Conservation (phyloP, 2,113 vertebrate species). For the Nestor notabilis region DNA sequence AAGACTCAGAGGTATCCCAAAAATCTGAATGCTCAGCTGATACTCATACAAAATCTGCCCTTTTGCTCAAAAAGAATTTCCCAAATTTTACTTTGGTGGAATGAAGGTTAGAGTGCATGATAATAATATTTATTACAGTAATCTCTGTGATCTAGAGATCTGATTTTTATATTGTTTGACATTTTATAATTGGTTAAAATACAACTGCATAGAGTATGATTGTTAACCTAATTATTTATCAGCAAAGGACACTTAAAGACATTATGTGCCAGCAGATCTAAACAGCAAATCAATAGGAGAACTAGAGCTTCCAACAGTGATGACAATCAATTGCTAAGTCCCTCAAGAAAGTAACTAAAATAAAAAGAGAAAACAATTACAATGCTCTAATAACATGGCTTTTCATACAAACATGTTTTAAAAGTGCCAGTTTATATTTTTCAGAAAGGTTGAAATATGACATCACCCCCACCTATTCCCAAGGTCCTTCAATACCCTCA, state of each 20-base stretch:
- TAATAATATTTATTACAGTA: background rate
- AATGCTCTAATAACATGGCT: background rate
- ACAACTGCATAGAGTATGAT: background rate
- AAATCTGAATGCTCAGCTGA: background rate
- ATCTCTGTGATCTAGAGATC: background rate
- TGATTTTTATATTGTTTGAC: background rate
- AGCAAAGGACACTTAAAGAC: background rate
- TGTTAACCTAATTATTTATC: background rate
- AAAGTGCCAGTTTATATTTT: background rate
- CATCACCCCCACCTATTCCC: fast-evolving
- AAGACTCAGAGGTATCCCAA: background rate
- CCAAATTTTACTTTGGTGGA: background rate
- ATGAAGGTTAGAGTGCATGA: background rate
- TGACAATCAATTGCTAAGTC: background rate
- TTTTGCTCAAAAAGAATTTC: background rate
- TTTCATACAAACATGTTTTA: background rate
- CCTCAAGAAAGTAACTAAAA: background rate
- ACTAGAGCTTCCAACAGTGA: background rate
- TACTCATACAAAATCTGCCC: background rate
- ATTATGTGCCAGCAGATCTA: background rate
- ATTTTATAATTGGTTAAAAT: background rate
- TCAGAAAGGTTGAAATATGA: background rate
- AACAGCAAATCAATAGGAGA: background rate
- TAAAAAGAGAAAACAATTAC: background rate
- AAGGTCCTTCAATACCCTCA: background rate